These are phyloP conservation scores for Phocoena sinus DNA, from an alignment of 2,113 vertebrate genomes.

Conservation along the genomic window DNA sequence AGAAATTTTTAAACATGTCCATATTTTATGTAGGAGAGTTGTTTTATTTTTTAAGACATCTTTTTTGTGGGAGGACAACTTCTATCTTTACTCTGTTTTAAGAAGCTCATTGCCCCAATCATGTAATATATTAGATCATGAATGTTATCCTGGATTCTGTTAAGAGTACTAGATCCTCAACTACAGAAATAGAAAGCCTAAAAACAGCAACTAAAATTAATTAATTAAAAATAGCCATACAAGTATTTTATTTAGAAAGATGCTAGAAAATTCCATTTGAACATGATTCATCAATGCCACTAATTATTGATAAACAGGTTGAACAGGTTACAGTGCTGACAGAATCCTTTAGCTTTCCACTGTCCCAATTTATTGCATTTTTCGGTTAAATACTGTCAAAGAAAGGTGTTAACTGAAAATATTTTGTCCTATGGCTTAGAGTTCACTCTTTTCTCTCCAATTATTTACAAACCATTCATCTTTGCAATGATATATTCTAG, in stretches of 20 bases:
- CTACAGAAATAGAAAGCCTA: neutral
- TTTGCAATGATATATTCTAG: neutral
- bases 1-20: conserved; percentile 54
- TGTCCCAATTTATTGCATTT: neutral
- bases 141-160: neutral
- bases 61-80: conserved; percentile 47
- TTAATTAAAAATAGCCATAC: neutral
- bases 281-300: neutral
- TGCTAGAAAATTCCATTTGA: neutral
- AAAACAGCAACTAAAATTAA: neutral
- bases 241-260: neutral
- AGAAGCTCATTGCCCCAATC: neutral
- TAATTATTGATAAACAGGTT: neutral
- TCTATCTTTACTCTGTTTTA: conserved; percentile 51
- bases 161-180: neutral
- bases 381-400: neutral
- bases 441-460: neutral
- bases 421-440: neutral
- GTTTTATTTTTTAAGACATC: conserved; percentile 45
- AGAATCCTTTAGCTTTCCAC: neutral
- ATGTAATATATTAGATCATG: conserved; percentile 13
- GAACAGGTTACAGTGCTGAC: neutral
- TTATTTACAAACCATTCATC: neutral
- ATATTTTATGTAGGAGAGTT: conserved; percentile 64
- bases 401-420: neutral